Evolutionary conservation across 2,113 vertebrate genomes (phyloP), one percentile per base, ranked within the genome.

Genomic region (Danionella cerebrum): DNA sequence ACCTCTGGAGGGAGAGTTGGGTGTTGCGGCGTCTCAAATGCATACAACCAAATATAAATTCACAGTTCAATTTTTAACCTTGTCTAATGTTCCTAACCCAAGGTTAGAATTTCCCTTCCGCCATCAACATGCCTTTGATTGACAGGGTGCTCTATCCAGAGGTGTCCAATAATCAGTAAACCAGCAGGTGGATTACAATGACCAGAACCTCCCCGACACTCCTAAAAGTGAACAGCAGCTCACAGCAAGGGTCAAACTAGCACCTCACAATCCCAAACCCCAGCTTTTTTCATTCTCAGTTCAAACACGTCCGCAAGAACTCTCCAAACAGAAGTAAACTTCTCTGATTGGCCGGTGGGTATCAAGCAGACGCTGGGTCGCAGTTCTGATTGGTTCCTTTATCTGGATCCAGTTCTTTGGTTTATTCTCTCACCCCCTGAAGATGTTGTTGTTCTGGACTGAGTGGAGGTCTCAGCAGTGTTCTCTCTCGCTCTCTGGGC

Each of bases 391-490:
- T 33, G 21, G 25, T 50, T 64, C 13, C 7, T 22, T 47, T 8
- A 62, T 45, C 18, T 62, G 16, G 18, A 27, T 45, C 25, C 14
- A 16, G 22, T 12, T 22, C 29, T 36, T 64, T 13, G 21, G 42
- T 48, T 63, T 24, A 13, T 29, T 39, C 27, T 48, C 22, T 14
- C 29, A 2, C 7, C 42, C 42, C 44, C 18, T 36, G 27, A 13
- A 44, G 44, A 48, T 48, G 44, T 29, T 64, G 19, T 35, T 64
- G 60, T 64, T 48, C 29, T 21, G 29, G 19, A 14, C 41, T 13
- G 29, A 64, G 60, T 35, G 18, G 7, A 33, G 60, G 29, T 64
- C 59, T 48, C 59, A 64, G 59, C 44, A 47, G 59, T 50, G 60
- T 21, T 64, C n/a, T 27, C 29, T 64, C 44, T 24, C 44, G 33